Evolutionary conservation across 2,888 invertebrate species (phyloP).

Genomic region (Dicyrtomina minuta): DNA sequence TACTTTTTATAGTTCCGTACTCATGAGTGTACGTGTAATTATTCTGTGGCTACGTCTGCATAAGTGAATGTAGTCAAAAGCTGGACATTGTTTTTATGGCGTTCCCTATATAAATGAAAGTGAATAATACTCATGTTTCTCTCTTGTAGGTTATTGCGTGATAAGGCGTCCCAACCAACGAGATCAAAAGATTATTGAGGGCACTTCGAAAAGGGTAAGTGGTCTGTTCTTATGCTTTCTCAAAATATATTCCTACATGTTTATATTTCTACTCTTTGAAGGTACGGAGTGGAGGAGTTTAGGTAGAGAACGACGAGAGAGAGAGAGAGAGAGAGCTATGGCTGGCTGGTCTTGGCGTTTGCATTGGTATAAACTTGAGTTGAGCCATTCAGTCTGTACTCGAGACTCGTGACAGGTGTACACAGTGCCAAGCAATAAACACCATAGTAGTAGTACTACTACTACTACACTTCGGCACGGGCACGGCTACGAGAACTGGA

Average conservation of each 20-base stretch:
- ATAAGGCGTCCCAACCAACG: conserved; percentile 79
- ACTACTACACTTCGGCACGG: too few relatives aligned
- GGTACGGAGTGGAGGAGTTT: neutral
- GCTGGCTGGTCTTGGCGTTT: too few relatives aligned
- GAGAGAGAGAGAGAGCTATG: too few relatives aligned
- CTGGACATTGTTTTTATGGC: neutral
- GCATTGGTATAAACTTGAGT: neutral
- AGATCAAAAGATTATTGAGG: conserved; percentile 81
- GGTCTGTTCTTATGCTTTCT: conserved; percentile 22
- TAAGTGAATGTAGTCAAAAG: too few relatives aligned
- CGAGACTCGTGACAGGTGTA: too few relatives aligned
- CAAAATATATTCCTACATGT: neutral
- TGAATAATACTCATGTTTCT: conserved; percentile 10
- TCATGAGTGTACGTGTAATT: conserved; percentile 1
- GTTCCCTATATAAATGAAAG: neutral
- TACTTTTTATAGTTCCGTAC: neutral
- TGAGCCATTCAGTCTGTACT: too few relatives aligned
- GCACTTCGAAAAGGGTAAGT: conserved; percentile 80
- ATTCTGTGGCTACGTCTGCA: too few relatives aligned
- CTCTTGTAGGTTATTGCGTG: conserved; percentile 71
- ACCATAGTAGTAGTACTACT: too few relatives aligned
- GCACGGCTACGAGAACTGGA: too few relatives aligned
- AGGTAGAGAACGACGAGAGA: conserved; percentile 8
- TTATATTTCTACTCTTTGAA: neutral
- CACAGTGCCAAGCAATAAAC: too few relatives aligned